Percentiles rank a stretch among this genome's conserved stretches.
Evolutionary conservation across 1,140 invertebrate genomes (phyloP).

Genomic region (Cardiocondyla obscurior): DNA sequence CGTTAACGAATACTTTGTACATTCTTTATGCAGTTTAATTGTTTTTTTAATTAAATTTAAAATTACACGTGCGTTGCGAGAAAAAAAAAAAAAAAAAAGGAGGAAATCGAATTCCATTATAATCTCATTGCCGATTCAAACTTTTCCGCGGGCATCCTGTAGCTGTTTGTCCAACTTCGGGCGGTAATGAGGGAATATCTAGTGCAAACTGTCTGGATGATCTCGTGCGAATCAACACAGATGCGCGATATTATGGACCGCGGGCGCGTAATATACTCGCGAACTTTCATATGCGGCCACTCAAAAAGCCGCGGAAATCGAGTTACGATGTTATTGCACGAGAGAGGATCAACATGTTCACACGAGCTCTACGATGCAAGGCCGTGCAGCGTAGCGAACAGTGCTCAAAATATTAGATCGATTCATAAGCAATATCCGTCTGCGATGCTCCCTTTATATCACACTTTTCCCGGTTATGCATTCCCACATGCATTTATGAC

Average conservation of each 20-base stretch:
- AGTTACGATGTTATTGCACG: slow-evolving; percentile 54
- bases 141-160: not conserved
- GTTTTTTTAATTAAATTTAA: not conserved
- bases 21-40: not conserved
- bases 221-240: slow-evolving; percentile 19
- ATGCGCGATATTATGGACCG: slow-evolving; percentile 13
- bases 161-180: slow-evolving; percentile 5
- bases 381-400: slow-evolving; percentile 80
- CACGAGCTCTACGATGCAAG: slow-evolving; percentile 78
- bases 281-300: slow-evolving; percentile 33
- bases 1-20: not conserved
- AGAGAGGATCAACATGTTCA: slow-evolving; percentile 60
- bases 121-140: slow-evolving; percentile 20
- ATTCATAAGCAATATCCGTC: slow-evolving; percentile 59
- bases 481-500: slow-evolving; percentile 29
- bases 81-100: no score
- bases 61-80: not conserved
- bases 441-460: slow-evolving; percentile 29
- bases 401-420: slow-evolving; percentile 73
- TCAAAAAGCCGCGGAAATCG: slow-evolving; percentile 48
- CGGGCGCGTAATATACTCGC: not conserved
- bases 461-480: slow-evolving; percentile 6
- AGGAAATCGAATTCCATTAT: slow-evolving; percentile 39
- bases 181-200: slow-evolving; percentile 20
- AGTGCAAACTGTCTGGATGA: slow-evolving; percentile 16